Evolutionary conservation across 2,797 vertebrate genomes (phyloP).

Genomic region (Cossypha caffra): DNA sequence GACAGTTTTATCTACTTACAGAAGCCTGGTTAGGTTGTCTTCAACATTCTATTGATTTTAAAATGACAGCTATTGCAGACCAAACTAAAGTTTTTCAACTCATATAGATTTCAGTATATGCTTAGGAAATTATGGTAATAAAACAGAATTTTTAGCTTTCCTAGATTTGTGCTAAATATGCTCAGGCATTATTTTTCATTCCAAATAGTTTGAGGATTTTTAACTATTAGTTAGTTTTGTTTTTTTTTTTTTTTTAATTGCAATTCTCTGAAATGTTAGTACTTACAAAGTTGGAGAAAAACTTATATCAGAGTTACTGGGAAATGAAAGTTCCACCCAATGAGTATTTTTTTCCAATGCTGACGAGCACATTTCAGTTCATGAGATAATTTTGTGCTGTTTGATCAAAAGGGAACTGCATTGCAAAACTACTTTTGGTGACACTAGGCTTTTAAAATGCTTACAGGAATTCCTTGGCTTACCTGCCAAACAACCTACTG

Average conservation of each 20-base stretch:
- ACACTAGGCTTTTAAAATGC: neutral
- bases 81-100: neutral
- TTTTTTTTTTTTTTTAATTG: neutral
- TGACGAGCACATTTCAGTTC: neutral
- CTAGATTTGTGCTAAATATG: neutral
- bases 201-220: neutral
- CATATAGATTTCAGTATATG: neutral
- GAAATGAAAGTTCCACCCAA: slow-evolving; percentile 11
- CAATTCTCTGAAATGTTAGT: neutral
- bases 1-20: neutral
- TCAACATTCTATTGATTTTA: neutral
- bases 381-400: neutral
- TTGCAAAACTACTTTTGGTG: neutral
- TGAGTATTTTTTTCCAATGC: slow-evolving; percentile 18
- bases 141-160: neutral
- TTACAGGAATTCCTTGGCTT: neutral
- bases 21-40: neutral
- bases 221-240: neutral
- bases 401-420: neutral
- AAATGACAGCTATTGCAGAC: neutral
- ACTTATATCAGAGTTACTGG: neutral
- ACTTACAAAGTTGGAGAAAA: neutral
- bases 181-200: neutral
- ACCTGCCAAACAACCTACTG: neutral
- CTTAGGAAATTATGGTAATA: neutral